Base-by-base conservation (phyloP, 2,113 vertebrate genomes). In the Larimichthys polyactis region DNA sequence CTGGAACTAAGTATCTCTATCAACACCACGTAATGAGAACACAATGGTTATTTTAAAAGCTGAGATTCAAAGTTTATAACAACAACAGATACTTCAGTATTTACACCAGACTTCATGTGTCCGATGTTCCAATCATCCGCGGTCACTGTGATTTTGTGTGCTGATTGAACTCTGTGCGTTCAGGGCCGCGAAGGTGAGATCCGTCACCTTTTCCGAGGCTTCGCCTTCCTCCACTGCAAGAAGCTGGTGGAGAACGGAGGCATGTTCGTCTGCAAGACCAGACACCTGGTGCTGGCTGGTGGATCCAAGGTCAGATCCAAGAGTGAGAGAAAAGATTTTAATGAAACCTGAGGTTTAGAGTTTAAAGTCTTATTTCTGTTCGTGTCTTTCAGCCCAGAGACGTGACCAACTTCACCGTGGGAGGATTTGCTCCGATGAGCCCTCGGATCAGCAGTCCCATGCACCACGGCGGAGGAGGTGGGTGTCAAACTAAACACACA, bases 221-320 rank as follows among this genome's bases (percentile, higher is more conserved):
- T 96, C 1, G 97, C 97, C 43, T 99, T 99, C 90, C 95, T 99
- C n/a, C 98, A 99, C 80, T 99, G 98, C 71, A 99, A 99, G 94
- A 99, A 99, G 84, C 93, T 99, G 89, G 97, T 99, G 81, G 97
- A 99, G 83, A 99, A 99, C 0, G 98, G 97, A 0, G 98, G 98
- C 29, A 99, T 99, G 97, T 99, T 99, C 27, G 98, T 98, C 2
- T 99, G 98, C 80, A 99, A 97, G 88, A 96, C 97, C 0, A 92
- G 97, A 1, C 97, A 98, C 89, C 86, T 99, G 20, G 97, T 99
- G 14, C 78, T 99, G 84, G 98, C 98, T 0, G 98, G 98, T 0
- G 97, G 98, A 11, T 98, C 97, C 5, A 99, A 99, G 97, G 98
- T 99, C 63, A 71, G 83, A 20, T 40, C 36, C 7, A 5, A 8